Evolutionary conservation across 2,797 vertebrate species (phyloP), one percentile per base, ranked within the genome.

Genomic region (Esox masquinongy): DNA sequence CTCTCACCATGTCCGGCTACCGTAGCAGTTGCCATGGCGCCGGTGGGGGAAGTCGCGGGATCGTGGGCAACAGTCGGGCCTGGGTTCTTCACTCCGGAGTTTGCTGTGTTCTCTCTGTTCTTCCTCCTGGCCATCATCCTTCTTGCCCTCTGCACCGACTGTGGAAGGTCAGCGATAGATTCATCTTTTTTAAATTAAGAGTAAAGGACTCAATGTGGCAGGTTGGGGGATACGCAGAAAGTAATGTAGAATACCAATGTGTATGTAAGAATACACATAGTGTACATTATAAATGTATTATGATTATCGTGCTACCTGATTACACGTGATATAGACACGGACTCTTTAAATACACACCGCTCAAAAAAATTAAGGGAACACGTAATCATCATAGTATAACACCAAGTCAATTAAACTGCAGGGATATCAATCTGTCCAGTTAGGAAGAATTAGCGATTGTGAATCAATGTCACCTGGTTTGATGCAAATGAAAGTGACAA

Each of bases 71-170:
- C 81, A 0, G 49, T 79, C 0, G 87, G 76, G 29, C 53, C 75
- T 0, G 86, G 77, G 24, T 66, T 74, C 11, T 14, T 68, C 16
- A 47, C 79, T n/a, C 70, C 81, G 29, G 75, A 74, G 19, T 1
- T 84, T 22, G 19, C 74, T 0, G 51, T 88, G 75, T 68, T 90
- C 78, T 83, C 84, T 31, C 15, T 81, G 39, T 8, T 89, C 74
- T 5, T 91, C 77, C 73, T 94, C 75, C 81, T 92, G 66, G 74
- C 87, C 76, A 74, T 94, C 79, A 80, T 90, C 59, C 84, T 94
- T 80, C 79, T 87, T 0, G 64, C 85, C 51, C 86, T 94, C 36
- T 94, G 94, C 82, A 84, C 80, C 15, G 74, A 84, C 74, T 94
- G 94, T 70, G 64, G n/a, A 75, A 93, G 87, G 94, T 94, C 68